Conservation (phyloP, 2,888 invertebrate genomes). For the Pegoplata infirma region DNA sequence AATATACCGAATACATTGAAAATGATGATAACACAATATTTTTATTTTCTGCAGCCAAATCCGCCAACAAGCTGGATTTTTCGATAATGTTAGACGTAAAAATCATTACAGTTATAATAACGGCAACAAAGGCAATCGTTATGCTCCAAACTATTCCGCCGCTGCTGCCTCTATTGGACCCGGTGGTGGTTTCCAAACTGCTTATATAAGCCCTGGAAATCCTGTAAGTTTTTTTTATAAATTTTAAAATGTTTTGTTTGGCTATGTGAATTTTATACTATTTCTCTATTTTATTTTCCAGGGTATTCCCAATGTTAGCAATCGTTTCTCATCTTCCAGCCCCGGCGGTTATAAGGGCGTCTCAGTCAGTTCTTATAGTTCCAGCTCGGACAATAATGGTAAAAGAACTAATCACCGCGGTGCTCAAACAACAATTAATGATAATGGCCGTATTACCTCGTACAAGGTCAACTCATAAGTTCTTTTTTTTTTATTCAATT, state of each 20-base stretch:
- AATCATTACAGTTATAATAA: conserved; percentile 61
- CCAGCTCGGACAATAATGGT: conserved; percentile 82
- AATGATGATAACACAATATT: no score
- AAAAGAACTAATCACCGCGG: conserved; percentile 79
- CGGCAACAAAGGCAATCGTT: conserved; percentile 65
- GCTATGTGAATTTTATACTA: neutral
- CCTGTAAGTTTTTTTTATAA: conserved; percentile 79
- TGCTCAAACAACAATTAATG: conserved; percentile 84
- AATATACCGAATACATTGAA: no score
- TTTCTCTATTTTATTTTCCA: conserved; percentile 47
- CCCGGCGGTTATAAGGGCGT: conserved; percentile 79
- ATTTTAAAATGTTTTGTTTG: neutral
- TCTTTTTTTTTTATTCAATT: no score
- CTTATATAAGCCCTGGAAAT: conserved; percentile 81
- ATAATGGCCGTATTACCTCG: conserved; percentile 85
- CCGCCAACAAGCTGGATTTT: conserved; percentile 71
- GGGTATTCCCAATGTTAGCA: conserved; percentile 73
- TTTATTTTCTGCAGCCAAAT: neutral
- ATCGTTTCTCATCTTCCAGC: conserved; percentile 69
- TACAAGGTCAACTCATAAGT: conserved; percentile 78
- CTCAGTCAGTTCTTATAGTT: conserved; percentile 82
- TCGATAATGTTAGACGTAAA: conserved; percentile 67
- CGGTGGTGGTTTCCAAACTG: conserved; percentile 80
- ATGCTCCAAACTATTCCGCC: conserved; percentile 78
- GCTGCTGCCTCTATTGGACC: conserved; percentile 81